These are phyloP conservation scores for Dendroctonus valens DNA, from an alignment of 1,140 invertebrate genomes.

Conservation along the genomic window DNA sequence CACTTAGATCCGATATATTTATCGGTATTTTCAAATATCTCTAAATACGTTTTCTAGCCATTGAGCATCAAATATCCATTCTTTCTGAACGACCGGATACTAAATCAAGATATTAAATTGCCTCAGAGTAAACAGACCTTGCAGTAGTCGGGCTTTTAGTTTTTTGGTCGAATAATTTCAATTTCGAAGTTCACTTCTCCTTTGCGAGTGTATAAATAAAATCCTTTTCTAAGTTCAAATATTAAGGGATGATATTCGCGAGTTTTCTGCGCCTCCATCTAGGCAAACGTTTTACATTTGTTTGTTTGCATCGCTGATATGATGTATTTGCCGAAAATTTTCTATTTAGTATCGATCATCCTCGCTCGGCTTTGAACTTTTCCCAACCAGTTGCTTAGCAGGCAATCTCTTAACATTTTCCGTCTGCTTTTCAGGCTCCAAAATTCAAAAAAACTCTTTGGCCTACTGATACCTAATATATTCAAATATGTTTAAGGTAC, in stretches of 20 bases:
- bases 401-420: slow-evolving; percentile 1
- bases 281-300: slow-evolving; percentile 2
- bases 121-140: slow-evolving; percentile 28
- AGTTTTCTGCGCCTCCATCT: slow-evolving; percentile 2
- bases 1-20: slow-evolving; percentile 24
- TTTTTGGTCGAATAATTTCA: slow-evolving; percentile 31
- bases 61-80: slow-evolving; percentile 31
- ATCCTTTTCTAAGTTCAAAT: slow-evolving; percentile 16
- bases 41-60: slow-evolving; percentile 32
- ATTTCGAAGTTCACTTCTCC: slow-evolving; percentile 23
- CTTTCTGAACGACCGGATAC: slow-evolving; percentile 27
- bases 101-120: slow-evolving; percentile 32
- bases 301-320: not conserved
- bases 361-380: too few species aligned
- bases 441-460: too few species aligned
- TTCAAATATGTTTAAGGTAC: too few species aligned
- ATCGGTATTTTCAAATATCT: slow-evolving; percentile 30
- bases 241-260: slow-evolving; percentile 14
- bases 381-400: not conserved
- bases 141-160: slow-evolving; percentile 20
- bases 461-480: too few species aligned
- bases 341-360: too few species aligned
- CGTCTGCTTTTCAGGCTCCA: too few species aligned
- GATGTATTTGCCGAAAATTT: too few species aligned
- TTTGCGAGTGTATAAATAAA: slow-evolving; percentile 20